These are phyloP conservation scores for Tenthredo mesomela DNA, from an alignment of 2,888 invertebrate genomes.

Conservation along the genomic window DNA sequence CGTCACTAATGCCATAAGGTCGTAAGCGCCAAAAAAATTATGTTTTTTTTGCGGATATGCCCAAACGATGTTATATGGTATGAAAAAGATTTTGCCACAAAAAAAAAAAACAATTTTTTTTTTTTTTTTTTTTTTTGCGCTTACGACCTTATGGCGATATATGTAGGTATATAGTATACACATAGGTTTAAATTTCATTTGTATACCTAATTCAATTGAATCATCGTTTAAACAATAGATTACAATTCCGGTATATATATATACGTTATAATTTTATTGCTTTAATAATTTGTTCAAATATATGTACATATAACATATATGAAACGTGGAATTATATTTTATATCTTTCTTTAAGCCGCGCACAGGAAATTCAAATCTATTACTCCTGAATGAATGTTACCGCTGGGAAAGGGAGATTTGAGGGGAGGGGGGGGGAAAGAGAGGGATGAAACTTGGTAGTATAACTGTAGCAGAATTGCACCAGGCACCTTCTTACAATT, in stretches of 20 bases:
- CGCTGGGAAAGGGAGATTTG: neutral
- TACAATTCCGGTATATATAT: too few relatives aligned
- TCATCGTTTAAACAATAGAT: constrained; percentile 3
- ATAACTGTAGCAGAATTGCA: neutral
- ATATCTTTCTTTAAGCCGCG: neutral
- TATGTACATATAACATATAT: neutral
- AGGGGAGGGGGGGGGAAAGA: neutral
- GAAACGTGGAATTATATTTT: neutral
- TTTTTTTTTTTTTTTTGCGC: too few relatives aligned
- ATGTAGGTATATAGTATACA: too few relatives aligned
- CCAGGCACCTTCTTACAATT: constrained; percentile 14
- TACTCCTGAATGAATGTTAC: neutral
- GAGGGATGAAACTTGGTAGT: neutral
- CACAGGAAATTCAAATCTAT: neutral
- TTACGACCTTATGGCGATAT: too few relatives aligned
- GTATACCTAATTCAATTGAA: neutral
- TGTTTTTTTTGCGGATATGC: too few relatives aligned
- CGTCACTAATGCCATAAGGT: too few relatives aligned
- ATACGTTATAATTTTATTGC: neutral
- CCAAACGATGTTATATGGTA: too few relatives aligned
- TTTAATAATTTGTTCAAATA: neutral
- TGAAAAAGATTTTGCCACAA: too few relatives aligned
- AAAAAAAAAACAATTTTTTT: too few relatives aligned
- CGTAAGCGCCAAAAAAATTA: too few relatives aligned
- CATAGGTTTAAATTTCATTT: neutral